Evolutionary conservation across 2,888 invertebrate genomes (phyloP).

Genomic region (Augochlorella aurata): DNA sequence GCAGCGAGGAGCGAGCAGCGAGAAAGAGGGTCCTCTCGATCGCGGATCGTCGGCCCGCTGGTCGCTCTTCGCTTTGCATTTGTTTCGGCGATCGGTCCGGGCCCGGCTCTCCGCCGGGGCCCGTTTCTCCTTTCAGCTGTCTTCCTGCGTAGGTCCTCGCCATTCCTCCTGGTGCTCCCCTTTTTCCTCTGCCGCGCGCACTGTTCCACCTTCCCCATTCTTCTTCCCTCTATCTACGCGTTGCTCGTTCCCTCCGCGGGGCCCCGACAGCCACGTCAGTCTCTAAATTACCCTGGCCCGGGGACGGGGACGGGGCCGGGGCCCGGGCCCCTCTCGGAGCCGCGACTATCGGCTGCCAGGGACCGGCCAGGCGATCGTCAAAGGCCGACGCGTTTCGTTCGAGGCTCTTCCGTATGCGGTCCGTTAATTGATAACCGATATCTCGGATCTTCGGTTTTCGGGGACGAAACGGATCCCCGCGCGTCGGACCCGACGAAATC

Average conservation of each 20-base stretch:
- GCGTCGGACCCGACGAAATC: background rate
- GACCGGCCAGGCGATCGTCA: constrained; percentile 58
- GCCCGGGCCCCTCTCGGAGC: constrained; percentile 39
- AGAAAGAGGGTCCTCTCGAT: constrained; percentile 63
- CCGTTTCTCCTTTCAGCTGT: constrained; percentile 76
- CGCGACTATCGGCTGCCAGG: constrained; percentile 57
- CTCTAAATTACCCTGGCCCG: constrained; percentile 76
- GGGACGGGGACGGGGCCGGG: constrained; percentile 13
- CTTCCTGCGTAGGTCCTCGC: constrained; percentile 64
- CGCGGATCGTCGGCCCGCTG: constrained; percentile 56
- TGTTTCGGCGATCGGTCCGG: constrained; percentile 74
- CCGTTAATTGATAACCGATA: constrained; percentile 80
- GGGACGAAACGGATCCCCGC: background rate
- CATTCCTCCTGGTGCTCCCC: constrained; percentile 65
- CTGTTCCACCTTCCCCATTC: constrained; percentile 54
- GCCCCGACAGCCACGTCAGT: constrained; percentile 74
- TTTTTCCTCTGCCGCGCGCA: constrained; percentile 61
- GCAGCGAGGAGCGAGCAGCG: constrained; percentile 32
- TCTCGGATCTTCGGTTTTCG: constrained; percentile 72
- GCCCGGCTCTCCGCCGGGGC: constrained; percentile 45
- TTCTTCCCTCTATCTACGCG: constrained; percentile 61
- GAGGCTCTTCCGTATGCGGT: constrained; percentile 72
- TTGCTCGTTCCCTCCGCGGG: constrained; percentile 46
- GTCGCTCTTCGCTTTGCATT: constrained; percentile 77
- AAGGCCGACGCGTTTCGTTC: constrained; percentile 69